Percentiles rank a stretch among this genome's conserved stretches.
phyloP scores from a whole-genome alignment of 2,888 invertebrate genomes.

The Chymomyza procnemis region DNA sequence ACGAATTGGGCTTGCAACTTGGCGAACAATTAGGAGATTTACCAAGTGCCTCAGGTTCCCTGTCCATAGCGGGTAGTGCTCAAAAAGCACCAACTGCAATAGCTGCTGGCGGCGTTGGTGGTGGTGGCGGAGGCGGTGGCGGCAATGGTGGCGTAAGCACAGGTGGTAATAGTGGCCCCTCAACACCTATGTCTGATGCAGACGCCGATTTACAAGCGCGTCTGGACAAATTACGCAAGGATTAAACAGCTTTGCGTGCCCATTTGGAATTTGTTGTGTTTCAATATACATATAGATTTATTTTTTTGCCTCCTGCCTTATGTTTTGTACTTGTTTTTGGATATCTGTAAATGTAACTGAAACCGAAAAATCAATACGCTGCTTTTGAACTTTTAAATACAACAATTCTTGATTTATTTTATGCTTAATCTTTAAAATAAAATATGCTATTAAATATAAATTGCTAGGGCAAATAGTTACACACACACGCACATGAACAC shows the following conservation, averaged over 20 bases:
- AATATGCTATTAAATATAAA: not conserved
- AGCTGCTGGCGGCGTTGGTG: slow-evolving; percentile 76
- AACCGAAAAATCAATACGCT: slow-evolving; percentile 3
- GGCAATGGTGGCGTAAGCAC: slow-evolving; percentile 76
- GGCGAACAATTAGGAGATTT: slow-evolving; percentile 94
- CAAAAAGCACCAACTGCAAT: slow-evolving; percentile 83
- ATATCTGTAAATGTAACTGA: slow-evolving; percentile 13
- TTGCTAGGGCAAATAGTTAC: not conserved
- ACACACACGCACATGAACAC: slow-evolving; percentile 1
- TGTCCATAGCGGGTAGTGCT: slow-evolving; percentile 81
- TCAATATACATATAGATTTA: too few relatives aligned
- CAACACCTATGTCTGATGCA: slow-evolving; percentile 85
- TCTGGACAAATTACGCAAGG: slow-evolving; percentile 90
- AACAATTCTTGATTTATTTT: slow-evolving; percentile 26
- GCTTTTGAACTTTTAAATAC: slow-evolving; percentile 20
- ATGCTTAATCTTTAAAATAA: slow-evolving; percentile 3
- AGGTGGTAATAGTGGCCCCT: slow-evolving; percentile 78
- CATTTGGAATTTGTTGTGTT: not conserved
- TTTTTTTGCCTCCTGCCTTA: slow-evolving; percentile 2
- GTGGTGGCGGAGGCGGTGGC: slow-evolving; percentile 78
- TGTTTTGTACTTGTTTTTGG: slow-evolving; percentile 37
- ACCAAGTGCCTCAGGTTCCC: slow-evolving; percentile 83
- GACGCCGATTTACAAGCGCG: slow-evolving; percentile 98
- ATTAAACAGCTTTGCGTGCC: slow-evolving; percentile 17
- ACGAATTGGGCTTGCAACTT: slow-evolving; percentile 97